Evolutionary conservation across 2,888 invertebrate genomes (phyloP), one percentile per base, ranked within the genome.

Genomic region (Caenorhabditis drosophilae): DNA sequence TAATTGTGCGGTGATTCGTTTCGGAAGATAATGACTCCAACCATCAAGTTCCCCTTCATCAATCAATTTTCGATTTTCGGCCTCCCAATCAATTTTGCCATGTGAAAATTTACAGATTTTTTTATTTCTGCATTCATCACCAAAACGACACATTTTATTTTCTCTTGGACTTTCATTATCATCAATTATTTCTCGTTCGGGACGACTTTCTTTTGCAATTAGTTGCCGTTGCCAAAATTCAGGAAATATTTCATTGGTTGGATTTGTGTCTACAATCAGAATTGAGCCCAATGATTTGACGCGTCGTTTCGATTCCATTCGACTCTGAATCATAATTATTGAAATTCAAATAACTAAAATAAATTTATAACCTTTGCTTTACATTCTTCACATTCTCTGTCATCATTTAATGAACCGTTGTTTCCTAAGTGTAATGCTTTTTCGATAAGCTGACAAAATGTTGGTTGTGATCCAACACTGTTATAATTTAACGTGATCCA

Each of bases 31-130:
- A 12, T 72, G 72, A 2, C 18, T 42, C 72, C 72, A 72, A 18
- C 44, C 58, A 0, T 44, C 34, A 22, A 55, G 44, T 1, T 61
- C 69, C n/a, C 59, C 63, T 35, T 69, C 58, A 15, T 64, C 61
- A 23, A 75, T 50, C 53, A 69, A 59, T 11, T 53, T 54, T 35
- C 36, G 36, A 52, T 62, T 61, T 23, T 73, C 72, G 1, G 31
- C 34, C 25, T 60, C 53, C 70, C 70, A 73, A 25, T 72, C 73
- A 6, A 52, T 45, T 27, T 27, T 44, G 12, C 72, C 70, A 51
- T 75, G 75, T n/a, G 38, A 35, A 35, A 58, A 75, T 25, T 69
- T 67, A 49, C 75, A 75, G n/a, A 31, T 44, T 11, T 50, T 67
- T 23, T 51, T 44, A 34, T 62, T 48, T 11, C 56, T 26, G 42